phyloP scores from a whole-genome alignment of 2,797 vertebrate genomes.

The Pampus argenteus region DNA sequence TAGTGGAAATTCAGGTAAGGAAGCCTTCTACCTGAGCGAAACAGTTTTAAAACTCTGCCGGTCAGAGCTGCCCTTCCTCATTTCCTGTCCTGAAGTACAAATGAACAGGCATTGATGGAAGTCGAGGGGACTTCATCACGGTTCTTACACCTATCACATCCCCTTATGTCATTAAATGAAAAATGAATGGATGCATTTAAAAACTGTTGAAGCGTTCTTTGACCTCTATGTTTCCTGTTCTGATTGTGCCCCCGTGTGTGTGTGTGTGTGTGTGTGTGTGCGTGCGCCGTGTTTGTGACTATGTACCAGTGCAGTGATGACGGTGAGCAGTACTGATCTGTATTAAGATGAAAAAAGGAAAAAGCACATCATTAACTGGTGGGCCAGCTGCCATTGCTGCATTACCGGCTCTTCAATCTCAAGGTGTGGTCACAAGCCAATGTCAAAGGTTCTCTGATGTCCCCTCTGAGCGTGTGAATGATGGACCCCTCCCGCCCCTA shows the following conservation, averaged over 20 bases:
- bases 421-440: constrained; percentile 70
- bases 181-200: constrained; percentile 74
- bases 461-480: constrained; percentile 52
- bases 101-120: constrained; percentile 61
- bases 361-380: constrained; percentile 68
- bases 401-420: constrained; percentile 70
- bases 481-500: constrained; percentile 42
- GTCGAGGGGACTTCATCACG: constrained; percentile 62
- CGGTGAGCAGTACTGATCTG: constrained; percentile 36
- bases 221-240: constrained; percentile 69
- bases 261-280: constrained; percentile 15
- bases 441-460: constrained; percentile 65
- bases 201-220: constrained; percentile 62
- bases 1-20: constrained; percentile 35
- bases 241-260: constrained; percentile 23
- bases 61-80: constrained; percentile 50
- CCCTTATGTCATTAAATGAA: constrained; percentile 70
- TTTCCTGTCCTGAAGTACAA: constrained; percentile 50
- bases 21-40: constrained; percentile 33
- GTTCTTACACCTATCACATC: constrained; percentile 70
- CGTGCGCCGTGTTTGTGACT: constrained; percentile 2
- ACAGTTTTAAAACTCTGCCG: constrained; percentile 37
- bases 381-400: constrained; percentile 73
- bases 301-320: constrained; percentile 29
- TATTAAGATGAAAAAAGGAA: constrained; percentile 61